These are phyloP conservation scores for Chrysomela aeneicollis DNA, from an alignment of 2,888 invertebrate species.

Conservation along the genomic window DNA sequence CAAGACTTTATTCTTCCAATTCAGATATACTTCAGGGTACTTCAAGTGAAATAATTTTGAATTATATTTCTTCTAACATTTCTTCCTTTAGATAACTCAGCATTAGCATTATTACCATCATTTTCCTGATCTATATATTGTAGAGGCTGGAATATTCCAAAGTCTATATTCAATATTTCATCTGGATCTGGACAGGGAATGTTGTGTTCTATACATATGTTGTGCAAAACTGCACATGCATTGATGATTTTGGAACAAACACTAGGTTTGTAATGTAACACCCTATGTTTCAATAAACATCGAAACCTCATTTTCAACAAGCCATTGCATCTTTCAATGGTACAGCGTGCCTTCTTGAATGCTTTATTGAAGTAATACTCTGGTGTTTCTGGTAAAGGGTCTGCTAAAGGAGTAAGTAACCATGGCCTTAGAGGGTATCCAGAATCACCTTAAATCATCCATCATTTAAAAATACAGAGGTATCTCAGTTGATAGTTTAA, in stretches of 20 bases:
- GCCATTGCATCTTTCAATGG: slow-evolving; percentile 19
- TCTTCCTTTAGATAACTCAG: neutral
- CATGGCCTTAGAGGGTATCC: neutral
- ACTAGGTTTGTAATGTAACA: slow-evolving; percentile 19
- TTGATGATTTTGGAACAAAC: no score
- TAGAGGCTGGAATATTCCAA: slow-evolving; percentile 1
- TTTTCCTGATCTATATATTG: slow-evolving; percentile 7
- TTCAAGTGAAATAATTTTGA: slow-evolving; percentile 10
- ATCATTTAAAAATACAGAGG: no score
- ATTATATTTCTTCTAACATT: slow-evolving; percentile 10
- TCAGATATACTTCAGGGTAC: no score
- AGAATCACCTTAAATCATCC: slow-evolving; percentile 20
- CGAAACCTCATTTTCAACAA: slow-evolving; percentile 14
- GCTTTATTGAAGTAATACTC: slow-evolving; percentile 16
- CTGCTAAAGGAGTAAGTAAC: slow-evolving; percentile 24
- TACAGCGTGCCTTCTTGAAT: slow-evolving; percentile 16
- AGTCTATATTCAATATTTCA: neutral
- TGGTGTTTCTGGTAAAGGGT: slow-evolving; percentile 22
- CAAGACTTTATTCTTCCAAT: no score
- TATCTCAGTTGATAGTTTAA: no score
- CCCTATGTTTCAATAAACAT: slow-evolving; percentile 16
- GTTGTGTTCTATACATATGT: slow-evolving; percentile 19
- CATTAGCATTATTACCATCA: slow-evolving; percentile 9
- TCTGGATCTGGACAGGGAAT: slow-evolving; percentile 12
- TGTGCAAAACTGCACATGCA: slow-evolving; percentile 13